Evolutionary conservation across 2,888 invertebrate genomes (phyloP), one percentile per base, ranked within the genome.

Genomic region (Cataglyphis cursor): DNA sequence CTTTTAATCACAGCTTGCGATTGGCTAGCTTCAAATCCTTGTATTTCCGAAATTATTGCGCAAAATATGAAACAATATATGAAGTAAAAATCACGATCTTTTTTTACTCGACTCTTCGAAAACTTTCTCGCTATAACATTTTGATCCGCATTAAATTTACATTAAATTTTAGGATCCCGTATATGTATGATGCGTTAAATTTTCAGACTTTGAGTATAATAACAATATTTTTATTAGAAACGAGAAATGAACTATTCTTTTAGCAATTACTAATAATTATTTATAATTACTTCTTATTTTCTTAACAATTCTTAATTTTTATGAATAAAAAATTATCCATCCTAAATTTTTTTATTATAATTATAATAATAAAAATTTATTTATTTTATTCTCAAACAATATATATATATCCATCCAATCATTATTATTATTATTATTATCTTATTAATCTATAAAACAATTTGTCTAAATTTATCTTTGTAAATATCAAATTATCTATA

Each of bases 1-100:
- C 15, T 12, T 15, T 44, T n/a, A 48, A 66, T 0, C 12, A 3
- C 44, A 28, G 66, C 66, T 12, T 35, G 15, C 35, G 51, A 70
- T 70, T 70, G 51, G 70, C 3, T 21, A 35, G 21, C n/a, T 31
- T 68, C 12, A 68, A 66, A 66, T 66, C 18, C 1, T 35, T 12
- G 48, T 0, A 31, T 48, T 68, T 31, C 48, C 12, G 8, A 51
- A 68, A 51, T 15, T 51, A 21, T 15, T 31, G 51, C 31, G 21
- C 15, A 9, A 9, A 44, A 51, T 68, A n/a, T n/a, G n/a, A n/a
- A n/a, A n/a, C n/a, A n/a, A n/a, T n/a, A 15, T n/a, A 10, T 48
- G 31, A 68, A 31, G 9, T 6, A n/a, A 31, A 15, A 31, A 68
- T 31, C 0, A 12, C 15, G 6, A 28, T 12, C 1, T 15, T 48